Base-by-base conservation (phyloP, 2,888 invertebrate genomes). In the Lochmaea capreae region DNA sequence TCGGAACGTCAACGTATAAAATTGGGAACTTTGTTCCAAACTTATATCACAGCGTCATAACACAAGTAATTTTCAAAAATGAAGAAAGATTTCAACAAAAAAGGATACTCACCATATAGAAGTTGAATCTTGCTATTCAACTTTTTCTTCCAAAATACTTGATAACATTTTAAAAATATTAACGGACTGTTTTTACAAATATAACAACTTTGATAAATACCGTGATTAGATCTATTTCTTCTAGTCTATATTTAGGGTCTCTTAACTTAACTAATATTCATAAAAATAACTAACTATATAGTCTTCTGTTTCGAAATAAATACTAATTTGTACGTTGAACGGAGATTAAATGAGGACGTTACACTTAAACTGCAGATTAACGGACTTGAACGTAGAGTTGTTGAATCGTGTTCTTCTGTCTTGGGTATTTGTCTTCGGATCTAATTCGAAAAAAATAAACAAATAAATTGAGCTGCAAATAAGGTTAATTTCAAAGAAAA, bases 311-410 rank as follows among this genome's bases (percentile, higher is more conserved):
- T 39, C 9, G 39, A 52, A 70, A 63, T 70, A 70, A 67, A 58
- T 67, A 67, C 39, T 12, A 39, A 14, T 63, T 63, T 63, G 54
- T 63, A 63, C 63, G 61, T 43, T 42, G 43, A 63, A 46, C 14
- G 39, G 33, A 33, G 54, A 16, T 71, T 83, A 83, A 65, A 84
- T 82, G 66, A 85, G 79, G 52, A 86, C 79, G 79, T 85, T 84
- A 82, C 85, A 85, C 79, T 85, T 86, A 78, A 87, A 84, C 80
- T 86, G 86, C 26, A 87, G 81, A 80, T 87, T 87, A 73, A 87
- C 86, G 67, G 86, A 85, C 82, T 86, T 86, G 83, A 86, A 85
- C 72, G 83, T 81, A 62, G 86, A 81, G 65, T 86, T 83, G 79
- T 84, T 84, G 79, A 81, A 83, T 76, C 82, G 81, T 81, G 81